Base-by-base conservation (phyloP, 2,113 vertebrate genomes). In the Onychostruthus taczanowskii region DNA sequence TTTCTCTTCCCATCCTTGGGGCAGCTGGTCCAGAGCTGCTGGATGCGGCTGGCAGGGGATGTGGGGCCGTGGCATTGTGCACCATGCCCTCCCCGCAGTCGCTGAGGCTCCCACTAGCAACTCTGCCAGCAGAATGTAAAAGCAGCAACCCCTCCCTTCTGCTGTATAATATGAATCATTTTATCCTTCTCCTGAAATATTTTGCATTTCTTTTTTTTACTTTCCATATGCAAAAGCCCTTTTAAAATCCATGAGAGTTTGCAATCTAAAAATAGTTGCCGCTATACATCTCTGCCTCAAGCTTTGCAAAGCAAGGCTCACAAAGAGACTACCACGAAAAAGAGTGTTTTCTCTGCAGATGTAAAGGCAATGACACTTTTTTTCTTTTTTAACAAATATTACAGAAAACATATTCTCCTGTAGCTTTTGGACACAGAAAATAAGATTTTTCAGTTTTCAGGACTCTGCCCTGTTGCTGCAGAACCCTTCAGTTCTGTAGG, bases 161-260 rank as follows among this genome's bases (percentile, higher is more conserved):
- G 69, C 87, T 89, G 37, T 68, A 2, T 78, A 89, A 56, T 92
- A n/a, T 93, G 93, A 96, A 96, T 95, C 64, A 92, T 81, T 96
- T 90, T 78, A 83, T 94, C 80, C 52, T 90, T 88, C 89, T 92
- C 82, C 92, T 95, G 93, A 96, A 96, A 90, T 86, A 93, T 85
- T 96, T 93, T 43, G 68, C 92, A 46, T 95, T 89, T 78, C 39
- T 59, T 70, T 77, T 84, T 92, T 80, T 94, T 26, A 69, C 64
- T 89, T 97, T 89, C 90, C 93, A 81, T 96, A 96, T 96, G 96
- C 90, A 96, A 96, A 95, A 88, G 52, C 76, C 83, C 90, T 93
- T 96, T 94, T 86, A 94, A 96, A 93, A 96, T 95, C 93, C 72
- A 61, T 93, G 92, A 96, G 94, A 95, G 76, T 96, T 92, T 81